Evolutionary conservation across 1,140 invertebrate genomes (phyloP), one percentile per base, ranked within the genome.

Genomic region (Panagrolaimus sp.): DNA sequence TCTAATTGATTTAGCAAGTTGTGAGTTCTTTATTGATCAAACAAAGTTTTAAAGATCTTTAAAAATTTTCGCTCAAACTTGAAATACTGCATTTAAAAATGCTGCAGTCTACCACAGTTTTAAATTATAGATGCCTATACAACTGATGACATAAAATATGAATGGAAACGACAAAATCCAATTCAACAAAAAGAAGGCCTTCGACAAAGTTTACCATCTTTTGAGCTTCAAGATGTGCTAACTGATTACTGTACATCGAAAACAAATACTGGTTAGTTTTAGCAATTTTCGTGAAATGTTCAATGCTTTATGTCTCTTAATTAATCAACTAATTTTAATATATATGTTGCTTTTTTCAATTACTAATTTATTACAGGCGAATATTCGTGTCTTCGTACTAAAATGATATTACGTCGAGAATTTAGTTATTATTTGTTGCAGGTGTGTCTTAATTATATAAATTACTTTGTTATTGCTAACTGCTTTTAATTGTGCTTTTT

Each of bases 51-150:
- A 38, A 38, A 38, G n/a, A n/a, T n/a, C n/a, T 38, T 38, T 38
- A 38, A 38, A 38, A 38, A 38, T n/a, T n/a, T n/a, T n/a, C n/a
- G n/a, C n/a, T n/a, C n/a, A n/a, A n/a, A n/a, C n/a, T n/a, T n/a
- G n/a, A n/a, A n/a, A n/a, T n/a, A n/a, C n/a, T n/a, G n/a, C n/a
- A n/a, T n/a, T n/a, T n/a, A n/a, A n/a, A n/a, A n/a, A n/a, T n/a
- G n/a, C n/a, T n/a, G n/a, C n/a, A n/a, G n/a, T n/a, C n/a, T n/a
- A n/a, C n/a, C n/a, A n/a, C n/a, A n/a, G n/a, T n/a, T n/a, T n/a
- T n/a, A n/a, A n/a, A n/a, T n/a, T n/a, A n/a, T n/a, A 94, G 92
- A 95, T 85, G 92, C 92, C 75, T 94, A 92, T 90, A 95, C 92
- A 43, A 95, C 91, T 43, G 90, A 92, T 74, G 92, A 95, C 85